Evolutionary conservation across 2,113 vertebrate genomes (phyloP).

Genomic region (Canis aureus): DNA sequence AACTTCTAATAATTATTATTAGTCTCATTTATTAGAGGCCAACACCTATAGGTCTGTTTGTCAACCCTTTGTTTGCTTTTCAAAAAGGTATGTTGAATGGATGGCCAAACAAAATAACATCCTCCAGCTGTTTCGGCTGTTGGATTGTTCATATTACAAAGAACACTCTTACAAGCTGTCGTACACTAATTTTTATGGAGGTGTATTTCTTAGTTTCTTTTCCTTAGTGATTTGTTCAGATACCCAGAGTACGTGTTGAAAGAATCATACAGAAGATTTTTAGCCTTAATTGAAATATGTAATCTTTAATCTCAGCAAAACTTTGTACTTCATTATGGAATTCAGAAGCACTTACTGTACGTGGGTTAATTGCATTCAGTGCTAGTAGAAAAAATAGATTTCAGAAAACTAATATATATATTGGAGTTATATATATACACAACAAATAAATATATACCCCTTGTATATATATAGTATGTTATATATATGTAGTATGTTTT

Average conservation of each 20-base stretch:
- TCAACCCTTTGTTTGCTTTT: not conserved
- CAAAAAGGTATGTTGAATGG: not conserved
- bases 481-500: not conserved
- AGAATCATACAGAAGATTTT: not conserved
- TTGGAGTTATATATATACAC: too few species aligned
- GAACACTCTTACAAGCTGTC: not conserved
- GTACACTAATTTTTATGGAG: not conserved
- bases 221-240: not conserved
- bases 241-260: not conserved
- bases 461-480: not conserved
- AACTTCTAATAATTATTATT: not conserved
- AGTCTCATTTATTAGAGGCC: not conserved
- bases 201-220: accelerated
- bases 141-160: not conserved
- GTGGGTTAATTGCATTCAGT: not conserved
- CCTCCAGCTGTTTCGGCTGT: accelerated
- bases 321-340: not conserved
- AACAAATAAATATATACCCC: not conserved
- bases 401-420: not conserved
- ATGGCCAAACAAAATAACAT: accelerated
- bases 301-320: not conserved
- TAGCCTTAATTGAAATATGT: not conserved
- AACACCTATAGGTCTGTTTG: not conserved
- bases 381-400: not conserved
- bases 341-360: not conserved